phyloP scores from a whole-genome alignment of 2,888 invertebrate genomes.

The Embidobia sp. region DNA sequence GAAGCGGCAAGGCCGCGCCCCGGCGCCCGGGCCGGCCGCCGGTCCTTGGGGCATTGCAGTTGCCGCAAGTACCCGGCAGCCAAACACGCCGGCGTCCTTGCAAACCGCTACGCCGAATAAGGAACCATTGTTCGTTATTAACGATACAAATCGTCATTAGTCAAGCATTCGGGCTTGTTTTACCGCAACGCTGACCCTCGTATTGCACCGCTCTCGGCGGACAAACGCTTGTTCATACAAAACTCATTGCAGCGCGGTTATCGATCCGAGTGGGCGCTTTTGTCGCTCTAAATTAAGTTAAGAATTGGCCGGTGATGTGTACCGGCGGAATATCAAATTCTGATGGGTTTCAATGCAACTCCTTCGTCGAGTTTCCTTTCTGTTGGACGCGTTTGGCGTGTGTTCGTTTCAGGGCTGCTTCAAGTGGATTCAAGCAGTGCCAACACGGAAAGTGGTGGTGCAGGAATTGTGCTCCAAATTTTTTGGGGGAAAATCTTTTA shows the following conservation, averaged over 20 bases:
- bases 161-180: conserved; percentile 55
- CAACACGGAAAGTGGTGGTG: too few species aligned
- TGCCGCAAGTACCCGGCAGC: conserved; percentile 60
- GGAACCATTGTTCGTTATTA: conserved; percentile 62
- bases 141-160: conserved; percentile 69
- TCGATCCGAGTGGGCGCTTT: too few species aligned
- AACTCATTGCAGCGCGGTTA: conserved; percentile 4
- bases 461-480: too few species aligned
- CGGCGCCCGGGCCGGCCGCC: conserved; percentile 8
- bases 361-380: too few species aligned
- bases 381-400: too few species aligned
- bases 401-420: too few species aligned
- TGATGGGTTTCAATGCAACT: too few species aligned
- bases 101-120: conserved; percentile 11
- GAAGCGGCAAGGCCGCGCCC: conserved; percentile 70
- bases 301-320: too few species aligned
- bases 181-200: conserved; percentile 7
- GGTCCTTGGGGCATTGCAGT: conserved; percentile 58
- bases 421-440: too few species aligned
- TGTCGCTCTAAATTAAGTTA: too few species aligned
- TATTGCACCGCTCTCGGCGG: not conserved
- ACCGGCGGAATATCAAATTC: too few species aligned
- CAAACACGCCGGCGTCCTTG: conserved; percentile 38
- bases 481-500: too few species aligned
- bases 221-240: not conserved